A percentile compares a stretch with the other conserved stretches of the same genome.
Evolutionary conservation across 2,113 vertebrate genomes (phyloP).

Genomic region (Capreolus pygargus): DNA sequence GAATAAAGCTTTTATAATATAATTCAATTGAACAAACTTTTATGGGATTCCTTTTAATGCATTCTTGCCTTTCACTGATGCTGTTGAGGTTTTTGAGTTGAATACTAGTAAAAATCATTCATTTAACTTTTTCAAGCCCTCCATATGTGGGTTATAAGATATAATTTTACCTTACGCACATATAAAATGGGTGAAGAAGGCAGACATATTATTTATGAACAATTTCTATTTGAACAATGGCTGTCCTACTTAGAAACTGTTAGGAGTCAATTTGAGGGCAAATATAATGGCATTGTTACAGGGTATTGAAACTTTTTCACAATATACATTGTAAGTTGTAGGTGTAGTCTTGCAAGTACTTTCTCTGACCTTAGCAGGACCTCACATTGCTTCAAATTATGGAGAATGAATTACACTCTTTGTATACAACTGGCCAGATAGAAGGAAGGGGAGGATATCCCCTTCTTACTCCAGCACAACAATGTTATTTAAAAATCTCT

Average conservation of each 20-base stretch:
- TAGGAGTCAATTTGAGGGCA: not conserved
- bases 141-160: not conserved
- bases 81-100: not conserved
- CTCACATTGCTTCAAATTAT: not conserved
- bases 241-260: not conserved
- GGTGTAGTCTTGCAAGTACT: not conserved
- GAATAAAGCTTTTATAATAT: not conserved
- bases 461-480: not conserved
- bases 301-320: not conserved
- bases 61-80: not conserved
- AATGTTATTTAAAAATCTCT: not conserved
- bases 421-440: not conserved
- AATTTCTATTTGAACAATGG: not conserved
- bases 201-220: not conserved
- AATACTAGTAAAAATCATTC: not conserved
- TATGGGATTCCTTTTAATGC: not conserved
- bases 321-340: not conserved
- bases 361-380: not conserved
- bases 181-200: not conserved
- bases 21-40: not conserved
- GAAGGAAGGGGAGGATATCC: not conserved
- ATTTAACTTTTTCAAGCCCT: not conserved
- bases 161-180: not conserved
- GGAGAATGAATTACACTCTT: not conserved
- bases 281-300: not conserved